Base-by-base conservation (phyloP, 2,888 invertebrate genomes). In the Scaptodrosophila latifasciaeformis region DNA sequence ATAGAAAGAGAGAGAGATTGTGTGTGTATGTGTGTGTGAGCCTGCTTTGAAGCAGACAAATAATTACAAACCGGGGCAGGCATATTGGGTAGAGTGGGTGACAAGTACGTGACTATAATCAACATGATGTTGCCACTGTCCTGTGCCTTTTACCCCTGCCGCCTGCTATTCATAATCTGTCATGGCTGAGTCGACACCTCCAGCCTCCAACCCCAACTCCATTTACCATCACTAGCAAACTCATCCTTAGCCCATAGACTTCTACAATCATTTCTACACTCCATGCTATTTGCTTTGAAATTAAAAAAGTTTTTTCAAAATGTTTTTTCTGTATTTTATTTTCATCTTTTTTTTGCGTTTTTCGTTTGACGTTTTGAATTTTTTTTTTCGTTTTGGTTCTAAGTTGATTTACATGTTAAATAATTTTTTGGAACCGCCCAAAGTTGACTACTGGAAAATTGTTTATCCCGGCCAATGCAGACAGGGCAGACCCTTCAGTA, bases 341-440 rank as follows among this genome's bases (percentile, higher is more conserved):
- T 24, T 24, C 4, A 3, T 24, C 7, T 37, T 2, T 17, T 37
- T 18, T 62, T 53, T 47, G 56, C 59, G 53, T 46, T 37, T 31
- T 45, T 27, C 27, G n/a, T 24, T 12, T 19, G 40, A 49, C 10
- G 34, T 10, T 34, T 2, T 9, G 21, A 37, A 7, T 37, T 17
- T 34, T 30, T 39, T 39, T 42, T 21, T n/a, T 2, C 24, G 13
- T 21, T 24, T 45, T 18, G 56, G 24, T 47, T 47, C 46, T 53
- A 63, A 64, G 60, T 63, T 77, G 77, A 77, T 76, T 77, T 76
- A 77, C 77, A 76, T 77, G 71, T 71, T 75, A 76, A 76, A 76
- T 77, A 74, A 76, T 75, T 65, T 76, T 45, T 45, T 44, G 43
- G 13, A 10, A 15, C 9, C 18, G 21, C 18, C 21, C 21, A 6